A percentile compares a stretch with the other conserved stretches of the same genome.
phyloP scores from a whole-genome alignment of 1,140 invertebrate species.

The Microplitis demolitor region DNA sequence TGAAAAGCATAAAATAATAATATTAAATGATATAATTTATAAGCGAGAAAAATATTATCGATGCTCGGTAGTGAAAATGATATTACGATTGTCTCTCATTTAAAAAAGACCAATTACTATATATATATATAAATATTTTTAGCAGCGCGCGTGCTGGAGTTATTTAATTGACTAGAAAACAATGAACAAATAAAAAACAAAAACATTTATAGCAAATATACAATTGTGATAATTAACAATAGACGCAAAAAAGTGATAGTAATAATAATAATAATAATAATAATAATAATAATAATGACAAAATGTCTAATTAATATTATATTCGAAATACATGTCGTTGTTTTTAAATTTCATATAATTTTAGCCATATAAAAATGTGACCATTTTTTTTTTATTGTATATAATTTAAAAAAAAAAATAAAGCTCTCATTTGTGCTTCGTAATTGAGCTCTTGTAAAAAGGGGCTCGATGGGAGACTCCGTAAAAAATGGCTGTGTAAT shows the following conservation, averaged over 20 bases:
- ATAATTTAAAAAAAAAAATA: constrained; percentile 6
- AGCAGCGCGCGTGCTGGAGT: constrained; percentile 39
- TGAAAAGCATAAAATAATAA: not conserved
- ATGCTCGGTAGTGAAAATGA: constrained; percentile 26
- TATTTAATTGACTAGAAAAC: constrained; percentile 48
- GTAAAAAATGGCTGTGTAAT: constrained; percentile 19
- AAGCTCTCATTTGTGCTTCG: constrained; percentile 19
- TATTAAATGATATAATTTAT: constrained; percentile 28
- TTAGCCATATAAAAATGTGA: not conserved
- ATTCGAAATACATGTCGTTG: not conserved
- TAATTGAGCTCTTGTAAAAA: not conserved
- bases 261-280: too few relatives aligned
- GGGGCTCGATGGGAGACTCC: not conserved
- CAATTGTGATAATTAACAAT: too few relatives aligned
- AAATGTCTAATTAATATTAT: not conserved
- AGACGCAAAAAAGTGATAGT: too few relatives aligned
- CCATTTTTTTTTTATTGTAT: constrained; percentile 1
- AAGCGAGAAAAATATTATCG: constrained; percentile 22
- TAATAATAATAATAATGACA: too few relatives aligned
- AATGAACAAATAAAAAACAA: constrained; percentile 35
- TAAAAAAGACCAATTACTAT: constrained; percentile 34
- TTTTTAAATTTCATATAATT: not conserved
- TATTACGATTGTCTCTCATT: constrained; percentile 42
- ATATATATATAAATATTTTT: not conserved
- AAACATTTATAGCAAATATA: constrained; percentile 7